Evolutionary conservation across 2,113 vertebrate species (phyloP), one percentile per base, ranked within the genome.

Genomic region (Carassius carassius): DNA sequence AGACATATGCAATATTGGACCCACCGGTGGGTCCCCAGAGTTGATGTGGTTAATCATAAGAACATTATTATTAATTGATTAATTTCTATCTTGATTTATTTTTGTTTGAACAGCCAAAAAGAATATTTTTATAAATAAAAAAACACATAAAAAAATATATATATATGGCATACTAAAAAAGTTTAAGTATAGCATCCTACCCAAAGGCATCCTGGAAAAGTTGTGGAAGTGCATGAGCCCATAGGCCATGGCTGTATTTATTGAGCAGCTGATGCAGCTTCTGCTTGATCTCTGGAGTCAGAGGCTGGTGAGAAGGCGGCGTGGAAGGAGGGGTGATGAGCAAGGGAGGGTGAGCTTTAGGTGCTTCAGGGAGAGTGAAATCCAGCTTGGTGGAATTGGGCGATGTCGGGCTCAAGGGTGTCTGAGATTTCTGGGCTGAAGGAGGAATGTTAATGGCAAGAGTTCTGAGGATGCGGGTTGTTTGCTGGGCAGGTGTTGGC

Each of bases 151-250:
- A n/a, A n/a, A n/a, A n/a, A n/a, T n/a, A n/a, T n/a, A n/a, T n/a
- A n/a, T n/a, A n/a, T n/a, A 2, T 29, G 29, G 41, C 41, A 41
- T 41, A 41, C 41, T 41, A 41, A 41, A 41, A 41, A 9, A 8
- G 7, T 41, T 41, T 9, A 7, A 41, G 41, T 41, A 41, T 41
- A 41, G 8, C 41, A 41, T 41, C 41, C 41, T 41, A 44, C 93
- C 96, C 96, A 90, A 95, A 97, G 0, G 92, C 91, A 2, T 97
- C 96, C 90, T 96, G 92, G 80, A 95, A 99, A 54, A 97, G 92
- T 90, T 95, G 96, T 1, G 98, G 97, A 88, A 99, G 92, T 0
- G 96, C 96, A 21, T 96, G 93, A 67, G 94, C 95, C 98, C 98
- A 99, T 82, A 99, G 91, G 54, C 98, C 98, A 11, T 32, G 92